Percentiles rank a stretch among this genome's conserved stretches.
phyloP scores from a whole-genome alignment of 2,113 vertebrate genomes.

The Suricata suricatta region DNA sequence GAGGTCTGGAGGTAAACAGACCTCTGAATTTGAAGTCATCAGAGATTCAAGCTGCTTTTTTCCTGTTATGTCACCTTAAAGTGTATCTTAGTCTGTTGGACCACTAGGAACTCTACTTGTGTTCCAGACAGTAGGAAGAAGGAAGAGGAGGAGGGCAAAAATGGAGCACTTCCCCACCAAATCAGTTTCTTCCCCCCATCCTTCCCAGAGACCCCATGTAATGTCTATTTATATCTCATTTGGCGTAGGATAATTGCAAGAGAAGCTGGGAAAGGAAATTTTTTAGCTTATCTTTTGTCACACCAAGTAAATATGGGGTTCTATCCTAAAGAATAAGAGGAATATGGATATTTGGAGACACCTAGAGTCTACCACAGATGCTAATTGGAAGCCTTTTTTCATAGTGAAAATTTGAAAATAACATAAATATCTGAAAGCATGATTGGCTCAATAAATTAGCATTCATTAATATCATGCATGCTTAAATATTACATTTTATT shows the following conservation, averaged over 20 bases:
- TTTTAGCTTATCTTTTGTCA: slow-evolving; percentile 19
- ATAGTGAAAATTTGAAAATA: slow-evolving; percentile 1
- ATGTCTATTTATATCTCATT: not conserved
- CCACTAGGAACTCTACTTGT: not conserved
- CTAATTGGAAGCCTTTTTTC: slow-evolving; percentile 4
- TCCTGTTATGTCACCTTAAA: not conserved
- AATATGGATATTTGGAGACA: not conserved
- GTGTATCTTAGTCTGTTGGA: not conserved
- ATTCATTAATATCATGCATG: not conserved
- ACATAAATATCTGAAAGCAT: slow-evolving; percentile 2
- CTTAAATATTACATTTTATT: not conserved
- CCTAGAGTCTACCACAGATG: not conserved
- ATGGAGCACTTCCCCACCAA: not conserved
- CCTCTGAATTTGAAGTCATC: not conserved
- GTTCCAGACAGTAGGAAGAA: not conserved
- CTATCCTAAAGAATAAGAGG: not conserved
- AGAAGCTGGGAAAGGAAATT: not conserved
- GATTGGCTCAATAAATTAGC: not conserved
- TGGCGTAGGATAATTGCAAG: not conserved
- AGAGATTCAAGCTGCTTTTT: not conserved
- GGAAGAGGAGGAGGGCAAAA: not conserved
- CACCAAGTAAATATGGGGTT: not conserved
- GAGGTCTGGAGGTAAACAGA: not conserved
- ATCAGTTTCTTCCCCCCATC: not conserved
- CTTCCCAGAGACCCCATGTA: not conserved